Evolutionary conservation across 2,888 invertebrate genomes (phyloP).

Genomic region (Abrostola triplasia): DNA sequence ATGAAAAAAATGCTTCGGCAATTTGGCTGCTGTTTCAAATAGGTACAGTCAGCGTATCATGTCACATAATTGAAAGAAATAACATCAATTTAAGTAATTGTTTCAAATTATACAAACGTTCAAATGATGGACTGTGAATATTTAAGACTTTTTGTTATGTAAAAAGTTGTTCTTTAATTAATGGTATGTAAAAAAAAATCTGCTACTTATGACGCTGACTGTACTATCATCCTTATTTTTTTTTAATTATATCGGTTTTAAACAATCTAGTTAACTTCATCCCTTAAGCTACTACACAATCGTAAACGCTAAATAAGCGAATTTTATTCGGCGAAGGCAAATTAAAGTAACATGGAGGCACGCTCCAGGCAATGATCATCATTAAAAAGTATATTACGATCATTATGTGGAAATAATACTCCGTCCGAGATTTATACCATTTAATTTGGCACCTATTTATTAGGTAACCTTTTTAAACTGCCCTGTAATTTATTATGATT

Average conservation of each 20-base stretch:
- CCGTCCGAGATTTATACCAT: constrained; percentile 4
- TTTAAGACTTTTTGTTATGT: too few relatives aligned
- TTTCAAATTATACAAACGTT: too few relatives aligned
- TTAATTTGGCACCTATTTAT: constrained; percentile 36
- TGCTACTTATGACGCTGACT: too few relatives aligned
- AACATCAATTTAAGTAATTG: too few relatives aligned
- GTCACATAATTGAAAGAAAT: too few relatives aligned
- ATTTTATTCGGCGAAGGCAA: constrained; percentile 52
- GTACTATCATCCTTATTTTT: too few relatives aligned
- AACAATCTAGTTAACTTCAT: not conserved
- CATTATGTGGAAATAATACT: constrained; percentile 60
- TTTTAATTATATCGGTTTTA: not conserved
- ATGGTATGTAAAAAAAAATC: too few relatives aligned
- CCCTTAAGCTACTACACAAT: constrained; percentile 21
- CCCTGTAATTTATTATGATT: constrained; percentile 2
- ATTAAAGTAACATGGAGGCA: constrained; percentile 55
- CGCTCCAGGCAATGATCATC: constrained; percentile 65
- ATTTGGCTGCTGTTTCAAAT: too few relatives aligned
- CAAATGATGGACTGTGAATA: too few relatives aligned
- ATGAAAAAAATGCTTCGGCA: too few relatives aligned
- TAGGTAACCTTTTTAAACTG: constrained; percentile 5
- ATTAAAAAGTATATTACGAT: constrained; percentile 62
- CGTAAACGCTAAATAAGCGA: constrained; percentile 26
- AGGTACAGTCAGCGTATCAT: too few relatives aligned
- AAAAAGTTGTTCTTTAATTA: too few relatives aligned